A percentile compares a stretch with the other conserved stretches of the same genome.
Evolutionary conservation across 2,888 invertebrate species (phyloP).

Genomic region (Tipula unca): DNA sequence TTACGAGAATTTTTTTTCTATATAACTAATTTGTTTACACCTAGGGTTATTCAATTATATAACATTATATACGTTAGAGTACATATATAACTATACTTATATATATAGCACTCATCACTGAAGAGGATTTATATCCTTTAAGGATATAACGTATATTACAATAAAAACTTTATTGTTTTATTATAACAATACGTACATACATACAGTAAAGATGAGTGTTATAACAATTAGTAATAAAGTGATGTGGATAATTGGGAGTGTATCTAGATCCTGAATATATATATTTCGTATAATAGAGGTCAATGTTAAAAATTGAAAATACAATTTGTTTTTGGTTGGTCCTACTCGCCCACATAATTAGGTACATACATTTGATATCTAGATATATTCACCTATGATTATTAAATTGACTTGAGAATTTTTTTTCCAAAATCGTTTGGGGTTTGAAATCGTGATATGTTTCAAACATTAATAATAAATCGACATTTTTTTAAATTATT

Average conservation of each 20-base stretch:
- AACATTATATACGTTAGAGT: no score
- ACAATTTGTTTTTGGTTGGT: no score
- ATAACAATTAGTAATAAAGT: not conserved
- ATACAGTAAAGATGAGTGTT: not conserved
- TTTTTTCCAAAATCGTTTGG: not conserved
- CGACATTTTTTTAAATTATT: not conserved
- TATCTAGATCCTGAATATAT: no score
- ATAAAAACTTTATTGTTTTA: not conserved
- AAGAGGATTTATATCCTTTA: no score
- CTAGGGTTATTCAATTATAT: no score
- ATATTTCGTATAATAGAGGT: not conserved
- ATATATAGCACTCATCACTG: no score
- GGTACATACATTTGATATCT: no score
- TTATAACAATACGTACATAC: no score
- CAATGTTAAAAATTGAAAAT: not conserved
- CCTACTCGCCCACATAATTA: no score
- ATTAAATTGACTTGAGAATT: not conserved
- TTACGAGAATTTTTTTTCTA: no score
- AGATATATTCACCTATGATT: not conserved
- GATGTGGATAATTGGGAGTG: not conserved
- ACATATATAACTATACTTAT: no score
- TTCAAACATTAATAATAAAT: not conserved
- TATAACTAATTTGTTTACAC: no score
- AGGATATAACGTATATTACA: not conserved
- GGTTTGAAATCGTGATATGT: not conserved